Conservation (phyloP, 2,888 invertebrate species). For the Gymnocheta viridis region DNA sequence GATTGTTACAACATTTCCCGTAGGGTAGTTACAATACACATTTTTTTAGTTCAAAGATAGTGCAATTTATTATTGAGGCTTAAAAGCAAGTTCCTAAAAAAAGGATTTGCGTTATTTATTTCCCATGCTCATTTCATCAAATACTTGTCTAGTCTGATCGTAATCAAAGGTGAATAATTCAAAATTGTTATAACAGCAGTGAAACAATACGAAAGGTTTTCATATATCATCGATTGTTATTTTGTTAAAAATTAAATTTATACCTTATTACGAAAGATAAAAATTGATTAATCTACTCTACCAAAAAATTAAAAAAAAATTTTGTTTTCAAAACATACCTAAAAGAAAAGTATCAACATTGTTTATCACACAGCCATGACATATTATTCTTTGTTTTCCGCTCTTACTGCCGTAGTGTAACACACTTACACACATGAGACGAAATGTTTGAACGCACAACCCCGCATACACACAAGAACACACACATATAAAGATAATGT, state of each 20-base stretch:
- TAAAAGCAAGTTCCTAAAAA: too few relatives aligned
- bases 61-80: too few relatives aligned
- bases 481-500: not conserved
- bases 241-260: not conserved
- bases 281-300: not conserved
- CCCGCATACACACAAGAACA: not conserved
- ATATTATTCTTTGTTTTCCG: constrained; percentile 1
- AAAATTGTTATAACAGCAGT: too few relatives aligned
- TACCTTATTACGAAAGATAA: not conserved
- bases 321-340: not conserved
- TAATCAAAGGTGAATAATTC: too few relatives aligned
- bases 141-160: too few relatives aligned
- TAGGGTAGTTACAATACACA: too few relatives aligned
- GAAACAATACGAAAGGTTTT: not conserved
- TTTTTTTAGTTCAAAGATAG: too few relatives aligned
- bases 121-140: too few relatives aligned
- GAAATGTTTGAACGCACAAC: not conserved
- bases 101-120: too few relatives aligned
- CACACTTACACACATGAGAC: not conserved
- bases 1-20: too few relatives aligned
- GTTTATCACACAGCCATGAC: constrained; percentile 40
- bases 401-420: constrained; percentile 51
- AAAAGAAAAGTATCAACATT: constrained; percentile 33
- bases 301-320: not conserved
- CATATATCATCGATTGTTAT: not conserved